Evolutionary conservation across 1,140 invertebrate species (phyloP), one percentile per base, ranked within the genome.

Genomic region (Frieseomelitta varia): DNA sequence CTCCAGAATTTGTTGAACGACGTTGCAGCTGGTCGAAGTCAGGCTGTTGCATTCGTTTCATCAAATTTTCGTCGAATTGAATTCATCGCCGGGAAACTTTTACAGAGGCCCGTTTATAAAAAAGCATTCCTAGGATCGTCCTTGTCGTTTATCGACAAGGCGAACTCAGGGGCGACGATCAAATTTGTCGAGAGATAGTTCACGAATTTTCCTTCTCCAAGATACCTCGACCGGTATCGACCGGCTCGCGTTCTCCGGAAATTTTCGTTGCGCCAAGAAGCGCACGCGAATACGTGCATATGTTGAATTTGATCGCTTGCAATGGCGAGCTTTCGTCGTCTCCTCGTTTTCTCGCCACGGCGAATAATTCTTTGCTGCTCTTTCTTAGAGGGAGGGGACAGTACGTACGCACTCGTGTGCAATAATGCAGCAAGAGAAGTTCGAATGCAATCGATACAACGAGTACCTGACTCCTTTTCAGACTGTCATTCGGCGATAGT

Each of bases 321-420:
- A 84, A 84, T 84, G 81, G 81, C 81, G 81, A 83, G 63, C 55
- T 53, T 61, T 27, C 53, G 53, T 61, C 75, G 53, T 61, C 75
- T 55, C 39, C 14, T 63, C 30, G 27, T 69, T 56, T 77, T n/a
- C 17, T 61, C 74, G 72, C 55, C 21, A 39, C 74, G 51, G 71
- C 24, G n/a, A 53, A 39, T 21, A 24, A 69, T 14, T 11, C 4
- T 71, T 67, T 76, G 75, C 55, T 47, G 55, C 27, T 77, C 51
- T n/a, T 63, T n/a, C 14, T 27, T 8, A 39, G 39, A 4, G 4
- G 24, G 61, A 58, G 39, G 4, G 24, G 61, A 58, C 51, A 30
- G 24, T 21, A 56, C 39, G n/a, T 73, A 51, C 27, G 17, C 47
- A 53, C 10, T 19, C 21, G 11, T n/a, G 10, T n/a, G 10, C 27